These are phyloP conservation scores for Latrodectus elegans DNA, from an alignment of 2,888 invertebrate genomes.

Conservation along the genomic window DNA sequence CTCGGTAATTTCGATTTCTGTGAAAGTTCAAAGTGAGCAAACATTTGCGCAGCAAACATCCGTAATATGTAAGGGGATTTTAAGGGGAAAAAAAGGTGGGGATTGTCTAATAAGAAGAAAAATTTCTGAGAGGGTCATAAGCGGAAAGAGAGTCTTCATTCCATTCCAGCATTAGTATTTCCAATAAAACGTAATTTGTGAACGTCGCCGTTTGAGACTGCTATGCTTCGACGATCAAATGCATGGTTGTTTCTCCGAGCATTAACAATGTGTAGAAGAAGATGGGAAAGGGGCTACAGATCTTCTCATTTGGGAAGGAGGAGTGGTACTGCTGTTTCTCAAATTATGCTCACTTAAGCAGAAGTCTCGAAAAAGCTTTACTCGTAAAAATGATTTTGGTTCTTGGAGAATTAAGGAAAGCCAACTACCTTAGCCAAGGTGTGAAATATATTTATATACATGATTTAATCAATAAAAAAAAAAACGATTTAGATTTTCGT, in stretches of 20 bases:
- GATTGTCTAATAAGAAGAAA: conserved; percentile 8
- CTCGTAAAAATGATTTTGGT: conserved; percentile 4
- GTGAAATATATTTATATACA: no score
- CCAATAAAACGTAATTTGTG: conserved; percentile 67
- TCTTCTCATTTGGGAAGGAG: conserved; percentile 16
- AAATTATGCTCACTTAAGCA: conserved; percentile 40
- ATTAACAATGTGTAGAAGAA: conserved; percentile 20
- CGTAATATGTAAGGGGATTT: conserved; percentile 27
- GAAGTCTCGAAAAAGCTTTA: conserved; percentile 57
- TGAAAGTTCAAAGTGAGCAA: conserved; percentile 55
- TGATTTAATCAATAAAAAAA: no score
- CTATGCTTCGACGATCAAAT: conserved; percentile 59
- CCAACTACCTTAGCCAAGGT: neutral
- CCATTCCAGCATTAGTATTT: conserved; percentile 54
- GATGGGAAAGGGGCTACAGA: neutral
- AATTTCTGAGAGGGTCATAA: conserved; percentile 33
- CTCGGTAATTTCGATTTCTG: conserved; percentile 33
- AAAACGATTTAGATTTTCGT: no score
- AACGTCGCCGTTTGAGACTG: conserved; percentile 49
- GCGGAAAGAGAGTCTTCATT: conserved; percentile 20
- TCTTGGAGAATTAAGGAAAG: neutral
- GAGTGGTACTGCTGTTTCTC: conserved; percentile 23
- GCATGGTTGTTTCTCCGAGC: conserved; percentile 53
- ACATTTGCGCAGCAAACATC: conserved; percentile 43
- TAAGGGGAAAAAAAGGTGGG: conserved; percentile 5